phyloP scores from a whole-genome alignment of 2,888 invertebrate species.

The Pristionchus exspectatus region DNA sequence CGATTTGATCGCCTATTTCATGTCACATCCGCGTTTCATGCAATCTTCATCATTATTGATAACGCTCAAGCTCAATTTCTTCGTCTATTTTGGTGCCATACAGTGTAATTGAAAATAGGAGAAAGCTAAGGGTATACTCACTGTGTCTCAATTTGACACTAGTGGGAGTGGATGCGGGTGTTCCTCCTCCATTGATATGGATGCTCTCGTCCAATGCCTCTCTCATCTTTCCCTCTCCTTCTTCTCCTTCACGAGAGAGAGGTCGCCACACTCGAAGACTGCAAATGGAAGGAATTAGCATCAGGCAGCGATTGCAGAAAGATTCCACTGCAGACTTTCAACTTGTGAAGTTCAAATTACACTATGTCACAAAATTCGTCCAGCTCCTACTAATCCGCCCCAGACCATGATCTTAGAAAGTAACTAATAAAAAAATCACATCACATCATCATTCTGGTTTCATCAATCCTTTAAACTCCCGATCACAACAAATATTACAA shows the following conservation, averaged over 20 bases:
- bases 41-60: neutral
- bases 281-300: neutral
- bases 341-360: neutral
- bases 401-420: neutral
- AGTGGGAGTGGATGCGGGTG: conserved; percentile 17
- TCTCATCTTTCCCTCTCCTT: neutral
- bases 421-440: neutral
- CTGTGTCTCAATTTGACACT: neutral
- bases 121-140: neutral
- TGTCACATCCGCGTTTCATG: neutral
- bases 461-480: neutral
- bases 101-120: too few relatives aligned
- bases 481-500: neutral
- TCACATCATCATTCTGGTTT: neutral
- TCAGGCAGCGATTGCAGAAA: too few relatives aligned
- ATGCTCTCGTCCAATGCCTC: conserved; percentile 35
- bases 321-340: neutral
- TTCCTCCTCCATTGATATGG: neutral
- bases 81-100: neutral
- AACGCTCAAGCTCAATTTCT: neutral
- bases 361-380: neutral
- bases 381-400: neutral
- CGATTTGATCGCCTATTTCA: neutral
- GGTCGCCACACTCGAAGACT: conserved; percentile 26
- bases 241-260: conserved; percentile 11